Conservation (phyloP, 2,113 vertebrate genomes). For the Nycticorax nycticorax region DNA sequence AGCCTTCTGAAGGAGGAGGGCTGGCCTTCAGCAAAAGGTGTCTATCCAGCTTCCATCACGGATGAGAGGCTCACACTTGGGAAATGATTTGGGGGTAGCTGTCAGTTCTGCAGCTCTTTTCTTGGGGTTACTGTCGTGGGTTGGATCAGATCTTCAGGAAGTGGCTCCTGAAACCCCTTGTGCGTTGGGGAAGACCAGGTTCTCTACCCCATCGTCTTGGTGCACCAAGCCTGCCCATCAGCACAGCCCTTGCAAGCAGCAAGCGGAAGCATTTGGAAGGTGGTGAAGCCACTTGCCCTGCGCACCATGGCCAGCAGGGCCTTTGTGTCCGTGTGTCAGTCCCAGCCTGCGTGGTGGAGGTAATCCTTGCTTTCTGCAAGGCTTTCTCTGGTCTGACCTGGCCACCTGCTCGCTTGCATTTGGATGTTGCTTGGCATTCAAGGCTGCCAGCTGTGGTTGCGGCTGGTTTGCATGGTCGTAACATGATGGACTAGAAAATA, state of each 20-base stretch:
- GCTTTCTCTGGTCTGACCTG: neutral
- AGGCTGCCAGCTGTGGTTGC: neutral
- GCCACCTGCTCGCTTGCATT: too few relatives aligned
- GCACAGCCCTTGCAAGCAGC: neutral
- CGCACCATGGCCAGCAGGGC: fast-evolving
- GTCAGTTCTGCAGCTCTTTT: neutral
- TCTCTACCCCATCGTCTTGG: too few relatives aligned
- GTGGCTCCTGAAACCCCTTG: neutral
- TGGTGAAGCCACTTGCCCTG: neutral
- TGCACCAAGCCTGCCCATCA: fast-evolving
- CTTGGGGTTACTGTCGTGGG: neutral
- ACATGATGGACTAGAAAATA: neutral
- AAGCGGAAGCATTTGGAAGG: neutral
- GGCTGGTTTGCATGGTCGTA: neutral
- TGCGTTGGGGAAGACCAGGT: fast-evolving
- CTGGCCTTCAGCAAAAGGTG: neutral
- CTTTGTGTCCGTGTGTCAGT: fast-evolving
- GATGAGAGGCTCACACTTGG: neutral
- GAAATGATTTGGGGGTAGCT: neutral
- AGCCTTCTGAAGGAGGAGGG: neutral
- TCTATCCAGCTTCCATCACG: fast-evolving
- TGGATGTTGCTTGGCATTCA: neutral
- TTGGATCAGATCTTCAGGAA: neutral
- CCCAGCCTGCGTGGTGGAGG: too few relatives aligned
- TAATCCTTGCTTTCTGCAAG: neutral